Evolutionary conservation across 2,113 vertebrate genomes (phyloP).

Genomic region (Chloropsis cyanopogon): DNA sequence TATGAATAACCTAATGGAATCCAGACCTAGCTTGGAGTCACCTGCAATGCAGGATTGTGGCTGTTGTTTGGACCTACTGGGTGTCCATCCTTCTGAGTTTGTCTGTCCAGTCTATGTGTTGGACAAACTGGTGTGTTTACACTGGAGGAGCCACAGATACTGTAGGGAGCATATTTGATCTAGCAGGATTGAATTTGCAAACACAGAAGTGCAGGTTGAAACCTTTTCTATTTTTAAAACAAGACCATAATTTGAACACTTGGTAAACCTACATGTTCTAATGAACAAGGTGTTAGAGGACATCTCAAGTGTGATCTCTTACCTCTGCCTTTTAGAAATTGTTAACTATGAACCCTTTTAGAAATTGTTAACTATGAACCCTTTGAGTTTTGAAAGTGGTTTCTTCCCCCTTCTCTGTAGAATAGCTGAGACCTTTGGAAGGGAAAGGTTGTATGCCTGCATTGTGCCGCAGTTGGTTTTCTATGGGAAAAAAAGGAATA

Average conservation of each 20-base stretch:
- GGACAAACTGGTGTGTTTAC: neutral
- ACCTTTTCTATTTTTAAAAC: neutral
- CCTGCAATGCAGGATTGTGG: neutral
- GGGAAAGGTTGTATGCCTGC: neutral
- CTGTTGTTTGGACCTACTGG: neutral
- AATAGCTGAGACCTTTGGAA: neutral
- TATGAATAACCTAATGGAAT: neutral
- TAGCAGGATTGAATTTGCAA: neutral
- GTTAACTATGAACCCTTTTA: neutral
- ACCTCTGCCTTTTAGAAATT: neutral
- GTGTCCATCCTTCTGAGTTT: neutral
- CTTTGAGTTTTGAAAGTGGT: neutral
- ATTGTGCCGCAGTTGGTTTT: neutral
- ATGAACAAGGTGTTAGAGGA: neutral
- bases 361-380: neutral
- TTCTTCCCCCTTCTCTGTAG: neutral
- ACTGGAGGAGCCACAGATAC: neutral
- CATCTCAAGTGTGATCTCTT: neutral
- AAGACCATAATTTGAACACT: neutral
- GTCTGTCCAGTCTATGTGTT: neutral
- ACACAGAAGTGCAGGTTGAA: neutral
- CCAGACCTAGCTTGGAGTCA: neutral
- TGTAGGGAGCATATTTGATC: neutral
- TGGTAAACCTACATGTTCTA: neutral
- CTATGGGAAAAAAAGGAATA: neutral